phyloP scores from a whole-genome alignment of 2,113 vertebrate species.

The Phalacrocorax carbo region DNA sequence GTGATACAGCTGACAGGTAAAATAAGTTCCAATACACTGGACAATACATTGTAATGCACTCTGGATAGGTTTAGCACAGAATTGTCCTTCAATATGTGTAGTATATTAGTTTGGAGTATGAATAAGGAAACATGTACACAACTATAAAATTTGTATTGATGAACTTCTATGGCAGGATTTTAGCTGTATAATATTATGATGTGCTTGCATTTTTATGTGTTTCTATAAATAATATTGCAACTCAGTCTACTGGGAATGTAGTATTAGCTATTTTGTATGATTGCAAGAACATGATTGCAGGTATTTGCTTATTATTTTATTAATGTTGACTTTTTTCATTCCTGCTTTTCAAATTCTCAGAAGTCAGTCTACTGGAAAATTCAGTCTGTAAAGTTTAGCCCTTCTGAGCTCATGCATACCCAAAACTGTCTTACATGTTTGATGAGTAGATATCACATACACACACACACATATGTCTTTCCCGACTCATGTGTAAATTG shows the following conservation, averaged over 20 bases:
- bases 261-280: neutral
- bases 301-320: slow-evolving; percentile 15
- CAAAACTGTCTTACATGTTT: neutral
- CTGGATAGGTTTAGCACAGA: neutral
- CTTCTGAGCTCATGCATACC: neutral
- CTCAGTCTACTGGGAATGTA: neutral
- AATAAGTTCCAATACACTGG: slow-evolving; percentile 34
- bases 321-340: neutral
- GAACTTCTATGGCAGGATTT: neutral
- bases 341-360: neutral
- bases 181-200: neutral
- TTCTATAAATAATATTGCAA: neutral
- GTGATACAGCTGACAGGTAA: slow-evolving; percentile 23
- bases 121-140: neutral
- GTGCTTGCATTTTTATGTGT: neutral
- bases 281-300: neutral
- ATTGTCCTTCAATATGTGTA: neutral
- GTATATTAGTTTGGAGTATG: neutral
- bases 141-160: slow-evolving; percentile 7
- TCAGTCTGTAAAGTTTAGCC: neutral
- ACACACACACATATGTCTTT: neutral
- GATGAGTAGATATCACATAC: neutral
- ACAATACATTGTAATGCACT: neutral
- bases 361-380: neutral
- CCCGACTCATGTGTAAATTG: neutral